phyloP scores from a whole-genome alignment of 2,113 vertebrate genomes.

The Corynorhinus townsendii region DNA sequence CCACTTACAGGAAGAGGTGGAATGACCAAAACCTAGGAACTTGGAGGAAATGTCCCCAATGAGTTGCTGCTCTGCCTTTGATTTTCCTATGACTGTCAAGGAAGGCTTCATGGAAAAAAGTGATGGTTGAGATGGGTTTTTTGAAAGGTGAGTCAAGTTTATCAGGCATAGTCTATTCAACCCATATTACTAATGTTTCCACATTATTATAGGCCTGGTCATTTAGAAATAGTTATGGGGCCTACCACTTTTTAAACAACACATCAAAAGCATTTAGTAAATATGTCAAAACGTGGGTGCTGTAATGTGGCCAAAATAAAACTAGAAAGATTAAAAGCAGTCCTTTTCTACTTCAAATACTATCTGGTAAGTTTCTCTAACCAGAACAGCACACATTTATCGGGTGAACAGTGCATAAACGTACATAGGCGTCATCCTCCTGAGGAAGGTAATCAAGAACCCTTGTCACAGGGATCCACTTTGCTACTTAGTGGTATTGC shows the following conservation, averaged over 20 bases:
- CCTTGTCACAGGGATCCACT: not conserved
- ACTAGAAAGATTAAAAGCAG: not conserved
- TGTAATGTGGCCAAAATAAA: not conserved
- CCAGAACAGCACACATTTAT: not conserved
- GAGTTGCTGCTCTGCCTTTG: not conserved
- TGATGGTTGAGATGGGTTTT: not conserved
- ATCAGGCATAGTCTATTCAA: not conserved
- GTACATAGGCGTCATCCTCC: not conserved
- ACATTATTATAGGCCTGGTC: not conserved
- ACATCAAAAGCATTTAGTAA: not conserved
- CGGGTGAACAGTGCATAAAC: not conserved
- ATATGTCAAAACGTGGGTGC: not conserved
- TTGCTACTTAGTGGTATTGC: not conserved
- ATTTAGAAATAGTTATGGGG: not conserved
- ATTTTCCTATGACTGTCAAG: not conserved
- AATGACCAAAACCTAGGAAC: not conserved
- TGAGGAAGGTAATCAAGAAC: not conserved
- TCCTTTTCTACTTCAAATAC: not conserved
- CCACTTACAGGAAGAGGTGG: not conserved
- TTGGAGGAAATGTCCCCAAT: not conserved
- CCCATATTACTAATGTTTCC: not conserved
- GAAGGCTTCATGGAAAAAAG: not conserved
- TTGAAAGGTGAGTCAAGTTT: not conserved
- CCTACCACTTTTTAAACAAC: not conserved
- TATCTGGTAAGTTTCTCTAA: not conserved